Conservation (phyloP, 23 tunicate species). For the Botrylloides violaceus region DNA sequence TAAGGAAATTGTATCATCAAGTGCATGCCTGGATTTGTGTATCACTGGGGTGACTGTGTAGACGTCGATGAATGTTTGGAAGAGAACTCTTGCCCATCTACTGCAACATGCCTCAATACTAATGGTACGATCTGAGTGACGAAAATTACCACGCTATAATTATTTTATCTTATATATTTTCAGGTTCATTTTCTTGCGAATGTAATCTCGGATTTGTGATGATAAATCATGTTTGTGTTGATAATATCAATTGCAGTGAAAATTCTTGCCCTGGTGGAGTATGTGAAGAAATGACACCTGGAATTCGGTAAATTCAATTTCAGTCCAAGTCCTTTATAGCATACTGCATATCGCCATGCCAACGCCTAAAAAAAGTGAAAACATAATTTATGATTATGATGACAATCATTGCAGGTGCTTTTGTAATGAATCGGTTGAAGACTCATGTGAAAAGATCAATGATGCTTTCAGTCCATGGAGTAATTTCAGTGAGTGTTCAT, state of each 20-base stretch:
- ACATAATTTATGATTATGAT: too few species aligned
- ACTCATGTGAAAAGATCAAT: neutral
- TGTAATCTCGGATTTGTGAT: conserved; percentile 40
- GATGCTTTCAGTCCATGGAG: conserved; percentile 46
- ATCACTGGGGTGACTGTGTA: conserved; percentile 32
- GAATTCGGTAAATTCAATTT: conserved; percentile 37
- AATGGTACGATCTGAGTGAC: conserved; percentile 1
- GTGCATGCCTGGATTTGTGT: conserved; percentile 28
- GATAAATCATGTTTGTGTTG: conserved; percentile 25
- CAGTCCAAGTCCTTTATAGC: too few species aligned
- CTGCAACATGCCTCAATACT: neutral
- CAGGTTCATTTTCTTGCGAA: conserved; percentile 40
- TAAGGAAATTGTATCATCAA: conserved; percentile 18
- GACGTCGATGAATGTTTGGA: conserved; percentile 53
- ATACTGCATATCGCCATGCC: too few species aligned
- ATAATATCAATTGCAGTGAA: conserved; percentile 42
- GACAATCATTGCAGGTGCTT: conserved; percentile 55
- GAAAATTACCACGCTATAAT: neutral
- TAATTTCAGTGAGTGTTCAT: conserved; percentile 57
- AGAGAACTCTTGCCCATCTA: neutral
- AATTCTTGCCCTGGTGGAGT: conserved; percentile 29
- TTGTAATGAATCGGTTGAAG: conserved; percentile 53
- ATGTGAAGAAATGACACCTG: conserved; percentile 56
- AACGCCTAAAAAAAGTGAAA: too few species aligned
- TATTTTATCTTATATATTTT: neutral